Conservation (phyloP, 2,113 vertebrate genomes). For the Hippocampus guttulatus region DNA sequence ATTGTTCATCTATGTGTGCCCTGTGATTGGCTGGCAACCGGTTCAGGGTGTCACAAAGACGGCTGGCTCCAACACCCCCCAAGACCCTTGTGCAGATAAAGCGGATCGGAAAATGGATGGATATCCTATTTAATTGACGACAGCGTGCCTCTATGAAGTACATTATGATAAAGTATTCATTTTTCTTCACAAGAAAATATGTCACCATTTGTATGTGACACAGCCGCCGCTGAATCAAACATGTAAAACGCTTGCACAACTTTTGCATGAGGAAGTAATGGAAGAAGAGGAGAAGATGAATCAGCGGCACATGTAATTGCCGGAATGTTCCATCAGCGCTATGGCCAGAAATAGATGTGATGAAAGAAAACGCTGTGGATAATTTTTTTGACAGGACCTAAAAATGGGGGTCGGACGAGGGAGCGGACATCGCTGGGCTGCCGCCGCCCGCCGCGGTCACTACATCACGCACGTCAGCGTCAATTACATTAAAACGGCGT, state of each 20-base stretch:
- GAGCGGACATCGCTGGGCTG: conserved; percentile 41
- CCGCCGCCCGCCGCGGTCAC: conserved; percentile 41
- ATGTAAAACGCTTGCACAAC: conserved; percentile 25
- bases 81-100: too few relatives aligned
- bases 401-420: conserved; percentile 29
- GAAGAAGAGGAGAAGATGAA: conserved; percentile 33
- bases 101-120: too few relatives aligned
- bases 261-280: conserved; percentile 34
- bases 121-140: too few relatives aligned
- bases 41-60: too few relatives aligned
- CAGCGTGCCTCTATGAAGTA: too few relatives aligned
- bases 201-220: not conserved
- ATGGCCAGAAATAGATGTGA: conserved; percentile 40
- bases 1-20: too few relatives aligned
- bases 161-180: not conserved
- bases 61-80: too few relatives aligned
- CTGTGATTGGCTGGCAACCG: too few relatives aligned
- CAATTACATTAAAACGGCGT: conserved; percentile 47
- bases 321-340: conserved; percentile 45
- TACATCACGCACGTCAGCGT: conserved; percentile 47
- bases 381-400: conserved; percentile 60
- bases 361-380: conserved; percentile 42
- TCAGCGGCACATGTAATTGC: conserved; percentile 43
- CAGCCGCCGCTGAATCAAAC: conserved; percentile 39
- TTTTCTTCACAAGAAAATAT: not conserved